These are phyloP conservation scores for Ascaphus truei DNA, from an alignment of 2,113 vertebrate species.

Conservation along the genomic window DNA sequence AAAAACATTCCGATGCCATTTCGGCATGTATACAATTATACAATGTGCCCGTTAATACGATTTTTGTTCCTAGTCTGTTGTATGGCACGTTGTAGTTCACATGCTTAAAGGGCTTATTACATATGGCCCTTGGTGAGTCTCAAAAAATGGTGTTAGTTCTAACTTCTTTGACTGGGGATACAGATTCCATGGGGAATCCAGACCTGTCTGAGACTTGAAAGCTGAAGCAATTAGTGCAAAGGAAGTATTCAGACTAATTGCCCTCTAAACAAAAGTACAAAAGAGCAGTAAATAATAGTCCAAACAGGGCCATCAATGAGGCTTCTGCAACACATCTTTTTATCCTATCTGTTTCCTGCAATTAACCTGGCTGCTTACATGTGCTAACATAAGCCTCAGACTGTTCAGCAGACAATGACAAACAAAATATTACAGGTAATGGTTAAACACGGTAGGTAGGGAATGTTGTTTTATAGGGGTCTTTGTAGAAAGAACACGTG, in stretches of 20 bases:
- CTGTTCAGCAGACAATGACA: not conserved
- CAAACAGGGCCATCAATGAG: constrained; percentile 25
- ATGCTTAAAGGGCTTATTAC: too few relatives aligned
- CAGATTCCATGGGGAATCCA: not conserved
- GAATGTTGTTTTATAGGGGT: not conserved
- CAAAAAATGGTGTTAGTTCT: too few relatives aligned
- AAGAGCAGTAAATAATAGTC: constrained; percentile 35
- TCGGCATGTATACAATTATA: too few relatives aligned
- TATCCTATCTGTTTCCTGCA: constrained; percentile 52
- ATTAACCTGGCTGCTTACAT: constrained; percentile 37
- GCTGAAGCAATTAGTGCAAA: constrained; percentile 43
- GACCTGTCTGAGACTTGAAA: constrained; percentile 10
- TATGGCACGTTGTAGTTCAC: too few relatives aligned
- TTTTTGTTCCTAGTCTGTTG: too few relatives aligned
- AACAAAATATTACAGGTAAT: too few relatives aligned
- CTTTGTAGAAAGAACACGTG: too few relatives aligned
- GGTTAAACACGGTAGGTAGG: not conserved
- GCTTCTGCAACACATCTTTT: constrained; percentile 39
- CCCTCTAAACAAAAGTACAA: constrained; percentile 49
- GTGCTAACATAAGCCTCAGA: too few relatives aligned
- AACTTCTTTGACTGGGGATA: not conserved
- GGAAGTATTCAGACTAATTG: constrained; percentile 67
- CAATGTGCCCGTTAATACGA: too few relatives aligned
- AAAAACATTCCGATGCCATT: too few relatives aligned
- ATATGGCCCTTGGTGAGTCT: too few relatives aligned